Conservation (phyloP, 2,797 vertebrate genomes). For the Lithobates sylvaticus region DNA sequence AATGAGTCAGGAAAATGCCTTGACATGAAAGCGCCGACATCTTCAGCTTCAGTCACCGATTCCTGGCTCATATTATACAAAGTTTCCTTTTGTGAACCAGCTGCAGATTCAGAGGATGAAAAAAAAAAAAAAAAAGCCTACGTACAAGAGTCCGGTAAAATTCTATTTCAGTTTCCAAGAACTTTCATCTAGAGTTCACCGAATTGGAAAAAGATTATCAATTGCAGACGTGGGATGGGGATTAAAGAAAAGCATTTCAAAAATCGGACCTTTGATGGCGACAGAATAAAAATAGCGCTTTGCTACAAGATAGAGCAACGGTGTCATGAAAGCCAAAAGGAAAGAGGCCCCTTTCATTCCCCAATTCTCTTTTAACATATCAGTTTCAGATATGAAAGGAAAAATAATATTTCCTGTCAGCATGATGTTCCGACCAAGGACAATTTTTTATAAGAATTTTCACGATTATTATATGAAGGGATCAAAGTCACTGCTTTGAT, state of each 20-base stretch:
- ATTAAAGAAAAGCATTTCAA: neutral
- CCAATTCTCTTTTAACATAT: too few relatives aligned
- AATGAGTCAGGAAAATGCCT: neutral
- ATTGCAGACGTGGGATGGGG: neutral
- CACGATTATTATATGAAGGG: too few relatives aligned
- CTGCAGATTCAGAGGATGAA: conserved; percentile 15
- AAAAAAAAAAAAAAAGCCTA: neutral
- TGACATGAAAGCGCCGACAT: neutral
- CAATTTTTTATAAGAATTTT: too few relatives aligned
- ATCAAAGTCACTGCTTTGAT: too few relatives aligned
- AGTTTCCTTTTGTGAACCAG: conserved; percentile 5
- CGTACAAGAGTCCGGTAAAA: neutral
- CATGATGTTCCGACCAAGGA: neutral
- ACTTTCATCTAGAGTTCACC: neutral
- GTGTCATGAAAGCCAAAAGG: neutral
- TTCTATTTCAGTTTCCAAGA: conserved; percentile 22
- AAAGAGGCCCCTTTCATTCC: neutral
- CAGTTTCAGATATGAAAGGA: too few relatives aligned
- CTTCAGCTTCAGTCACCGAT: neutral
- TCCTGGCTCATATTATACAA: neutral
- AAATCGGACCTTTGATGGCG: conserved; percentile 12
- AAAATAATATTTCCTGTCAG: conserved; percentile 9
- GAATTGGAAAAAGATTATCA: conserved; percentile 9
- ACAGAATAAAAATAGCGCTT: conserved; percentile 5
- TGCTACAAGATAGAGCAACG: neutral